Conservation (phyloP, 2,888 invertebrate genomes). For the Zaprionus lineosus region DNA sequence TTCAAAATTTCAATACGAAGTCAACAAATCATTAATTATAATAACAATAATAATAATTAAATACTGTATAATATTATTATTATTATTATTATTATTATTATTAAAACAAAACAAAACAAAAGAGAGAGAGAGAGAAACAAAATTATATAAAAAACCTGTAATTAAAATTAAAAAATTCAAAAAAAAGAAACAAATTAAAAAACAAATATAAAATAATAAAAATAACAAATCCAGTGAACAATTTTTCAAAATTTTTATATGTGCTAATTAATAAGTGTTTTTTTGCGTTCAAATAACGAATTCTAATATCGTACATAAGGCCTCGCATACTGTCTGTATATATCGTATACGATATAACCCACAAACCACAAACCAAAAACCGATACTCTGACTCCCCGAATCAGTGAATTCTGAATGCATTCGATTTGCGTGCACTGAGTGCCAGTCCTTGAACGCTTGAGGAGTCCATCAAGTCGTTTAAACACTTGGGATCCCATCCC, state of each 20-base stretch:
- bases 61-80: no score
- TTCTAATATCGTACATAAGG: no score
- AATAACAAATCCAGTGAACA: conserved; percentile 33
- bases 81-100: background rate
- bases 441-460: conserved; percentile 53
- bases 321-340: no score
- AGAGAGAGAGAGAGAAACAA: background rate
- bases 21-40: background rate
- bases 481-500: conserved; percentile 18
- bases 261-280: conserved; percentile 58
- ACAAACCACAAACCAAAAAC: no score
- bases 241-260: conserved; percentile 34
- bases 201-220: conserved; percentile 2
- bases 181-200: background rate
- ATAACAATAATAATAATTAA: background rate
- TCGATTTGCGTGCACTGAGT: conserved; percentile 41
- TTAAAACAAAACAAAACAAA: conserved; percentile 1
- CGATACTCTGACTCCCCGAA: conserved; percentile 21
- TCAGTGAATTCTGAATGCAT: conserved; percentile 37
- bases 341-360: conserved; percentile 10
- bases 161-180: background rate
- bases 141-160: background rate
- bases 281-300: no score
- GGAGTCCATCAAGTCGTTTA: conserved; percentile 54
- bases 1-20: no score